phyloP scores from a whole-genome alignment of 2,888 invertebrate species.

The Ectemnius cavifrons region DNA sequence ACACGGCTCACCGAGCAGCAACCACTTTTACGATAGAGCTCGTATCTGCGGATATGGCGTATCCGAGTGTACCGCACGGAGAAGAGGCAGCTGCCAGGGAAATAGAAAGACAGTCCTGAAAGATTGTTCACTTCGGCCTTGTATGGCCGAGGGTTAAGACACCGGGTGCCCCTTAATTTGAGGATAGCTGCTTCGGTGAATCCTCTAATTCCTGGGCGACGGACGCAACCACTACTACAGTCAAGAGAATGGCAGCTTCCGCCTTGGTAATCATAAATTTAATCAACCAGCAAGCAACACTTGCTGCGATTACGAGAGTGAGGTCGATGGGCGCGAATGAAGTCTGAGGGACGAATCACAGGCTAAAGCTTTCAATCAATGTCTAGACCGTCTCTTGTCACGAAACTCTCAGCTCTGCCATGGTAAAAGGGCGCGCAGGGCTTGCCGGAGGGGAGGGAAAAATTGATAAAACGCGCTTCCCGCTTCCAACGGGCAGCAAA shows the following conservation, averaged over 20 bases:
- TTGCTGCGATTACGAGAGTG: constrained; percentile 14
- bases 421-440: constrained; percentile 2
- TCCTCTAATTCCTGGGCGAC: neutral
- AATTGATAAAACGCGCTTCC: constrained; percentile 71
- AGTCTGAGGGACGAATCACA: constrained; percentile 17
- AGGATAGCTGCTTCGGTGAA: constrained; percentile 25
- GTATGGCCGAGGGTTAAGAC: constrained; percentile 47
- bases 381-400: constrained; percentile 69
- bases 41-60: constrained; percentile 49
- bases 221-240: neutral
- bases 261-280: constrained; percentile 55
- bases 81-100: constrained; percentile 36
- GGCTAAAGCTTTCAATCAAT: constrained; percentile 70
- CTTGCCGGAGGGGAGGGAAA: constrained; percentile 50
- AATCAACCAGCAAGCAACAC: constrained; percentile 64
- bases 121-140: constrained; percentile 19
- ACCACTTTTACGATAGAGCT: constrained; percentile 55
- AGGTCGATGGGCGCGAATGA: constrained; percentile 10
- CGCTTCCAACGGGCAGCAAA: constrained; percentile 43
- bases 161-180: constrained; percentile 47
- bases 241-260: constrained; percentile 9
- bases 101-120: constrained; percentile 46
- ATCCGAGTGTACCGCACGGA: constrained; percentile 28
- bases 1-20: constrained; percentile 52
- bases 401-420: constrained; percentile 50